These are phyloP conservation scores for Palythoa caribaeorum DNA, from an alignment of 92 coral and sea anemone species.

Conservation along the genomic window DNA sequence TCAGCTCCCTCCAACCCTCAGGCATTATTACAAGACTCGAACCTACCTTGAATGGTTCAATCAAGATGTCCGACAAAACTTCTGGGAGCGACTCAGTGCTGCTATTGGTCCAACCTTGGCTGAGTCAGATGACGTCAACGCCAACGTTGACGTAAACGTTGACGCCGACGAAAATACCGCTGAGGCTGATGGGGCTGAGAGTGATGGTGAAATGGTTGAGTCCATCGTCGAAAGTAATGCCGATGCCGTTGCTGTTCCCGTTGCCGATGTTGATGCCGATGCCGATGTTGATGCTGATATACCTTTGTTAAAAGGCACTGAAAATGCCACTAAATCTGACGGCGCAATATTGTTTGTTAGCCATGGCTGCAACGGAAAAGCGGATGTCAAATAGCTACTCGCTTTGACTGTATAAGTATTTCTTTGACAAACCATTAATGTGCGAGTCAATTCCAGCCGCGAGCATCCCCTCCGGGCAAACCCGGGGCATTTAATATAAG, in stretches of 20 bases:
- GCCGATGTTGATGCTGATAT: background rate
- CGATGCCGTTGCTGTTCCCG: slow-evolving; percentile 1
- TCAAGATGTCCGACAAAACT: slow-evolving; percentile 65
- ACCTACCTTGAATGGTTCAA: slow-evolving; percentile 72
- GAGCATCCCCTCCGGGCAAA: too few relatives aligned
- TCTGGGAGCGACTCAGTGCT: slow-evolving; percentile 64
- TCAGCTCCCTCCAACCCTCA: slow-evolving; percentile 61
- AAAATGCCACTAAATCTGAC: too few relatives aligned
- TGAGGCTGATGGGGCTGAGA: background rate
- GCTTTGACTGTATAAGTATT: background rate
- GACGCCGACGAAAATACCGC: background rate
- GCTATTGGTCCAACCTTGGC: slow-evolving; percentile 65
- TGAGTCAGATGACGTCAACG: background rate
- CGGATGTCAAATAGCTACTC: background rate
- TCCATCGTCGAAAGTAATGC: background rate
- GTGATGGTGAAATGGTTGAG: background rate
- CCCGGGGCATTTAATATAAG: too few relatives aligned
- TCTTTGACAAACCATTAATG: too few relatives aligned
- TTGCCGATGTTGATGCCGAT: background rate
- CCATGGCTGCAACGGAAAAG: background rate
- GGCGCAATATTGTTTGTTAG: background rate
- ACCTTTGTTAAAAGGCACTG: background rate
- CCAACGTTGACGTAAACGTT: background rate
- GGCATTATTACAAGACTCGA: slow-evolving; percentile 61
- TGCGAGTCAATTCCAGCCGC: too few relatives aligned